These are phyloP conservation scores for Etheostoma nigrum DNA, from an alignment of 2,797 vertebrate genomes.

Conservation along the genomic window DNA sequence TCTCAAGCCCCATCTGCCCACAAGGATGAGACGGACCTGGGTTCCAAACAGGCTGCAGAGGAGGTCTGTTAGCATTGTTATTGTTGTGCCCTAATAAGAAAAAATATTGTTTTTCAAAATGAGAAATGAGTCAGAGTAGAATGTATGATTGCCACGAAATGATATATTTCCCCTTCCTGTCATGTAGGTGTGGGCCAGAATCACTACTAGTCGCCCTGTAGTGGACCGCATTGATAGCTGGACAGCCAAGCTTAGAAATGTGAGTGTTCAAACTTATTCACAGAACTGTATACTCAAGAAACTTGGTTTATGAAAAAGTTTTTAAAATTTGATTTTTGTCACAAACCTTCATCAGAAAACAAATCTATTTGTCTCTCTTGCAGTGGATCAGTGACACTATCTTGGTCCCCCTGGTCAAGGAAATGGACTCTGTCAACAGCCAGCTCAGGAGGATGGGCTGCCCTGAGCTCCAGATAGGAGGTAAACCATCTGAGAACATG, in stretches of 20 bases:
- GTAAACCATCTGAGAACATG: slow-evolving; percentile 71
- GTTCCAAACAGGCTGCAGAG: slow-evolving; percentile 96
- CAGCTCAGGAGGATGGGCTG: slow-evolving; percentile 96
- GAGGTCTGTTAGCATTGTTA: slow-evolving; percentile 84
- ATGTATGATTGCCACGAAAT: neutral
- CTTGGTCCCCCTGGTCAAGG: slow-evolving; percentile 92
- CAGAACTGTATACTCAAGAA: neutral
- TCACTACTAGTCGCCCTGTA: slow-evolving; percentile 90
- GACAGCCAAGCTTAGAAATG: slow-evolving; percentile 97
- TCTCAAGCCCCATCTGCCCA: slow-evolving; percentile 94
- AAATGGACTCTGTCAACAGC: slow-evolving; percentile 93
- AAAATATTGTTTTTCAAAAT: neutral
- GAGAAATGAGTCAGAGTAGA: neutral
- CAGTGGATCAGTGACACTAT: slow-evolving; percentile 99
- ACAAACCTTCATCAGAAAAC: neutral
- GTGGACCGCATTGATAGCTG: slow-evolving; percentile 93
- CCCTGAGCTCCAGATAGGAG: slow-evolving; percentile 96
- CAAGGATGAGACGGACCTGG: slow-evolving; percentile 95
- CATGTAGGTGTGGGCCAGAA: slow-evolving; percentile 93
- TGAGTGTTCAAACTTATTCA: slow-evolving; percentile 71
- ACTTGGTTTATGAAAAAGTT: neutral
- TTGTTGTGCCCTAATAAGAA: neutral
- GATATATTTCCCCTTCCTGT: neutral
- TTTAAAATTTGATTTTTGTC: neutral
- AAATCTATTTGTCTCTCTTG: slow-evolving; percentile 29